Evolutionary conservation across 2,113 vertebrate species (phyloP).

Genomic region (Oryzias melastigma): DNA sequence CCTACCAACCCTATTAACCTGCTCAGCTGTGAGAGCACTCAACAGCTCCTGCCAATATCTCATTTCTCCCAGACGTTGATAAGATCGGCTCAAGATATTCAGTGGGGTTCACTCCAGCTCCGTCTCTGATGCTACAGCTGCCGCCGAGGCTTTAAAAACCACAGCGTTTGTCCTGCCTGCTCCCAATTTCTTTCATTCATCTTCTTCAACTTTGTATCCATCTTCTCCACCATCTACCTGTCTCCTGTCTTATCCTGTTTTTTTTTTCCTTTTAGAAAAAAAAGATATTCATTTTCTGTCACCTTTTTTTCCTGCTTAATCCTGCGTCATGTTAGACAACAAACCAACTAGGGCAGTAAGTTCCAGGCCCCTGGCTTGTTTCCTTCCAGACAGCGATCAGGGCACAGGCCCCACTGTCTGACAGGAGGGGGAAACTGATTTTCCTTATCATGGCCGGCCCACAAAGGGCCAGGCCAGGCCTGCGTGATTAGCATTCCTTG

Average conservation of each 20-base stretch:
- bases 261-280: slow-evolving; percentile 11
- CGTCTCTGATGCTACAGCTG: slow-evolving; percentile 79
- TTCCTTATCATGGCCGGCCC: slow-evolving; percentile 93
- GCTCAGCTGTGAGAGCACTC: slow-evolving; percentile 90
- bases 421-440: slow-evolving; percentile 88
- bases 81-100: slow-evolving; percentile 94
- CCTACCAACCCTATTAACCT: slow-evolving; percentile 95
- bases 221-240: slow-evolving; percentile 33
- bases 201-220: slow-evolving; percentile 22
- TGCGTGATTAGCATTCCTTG: slow-evolving; percentile 94
- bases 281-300: slow-evolving; percentile 52
- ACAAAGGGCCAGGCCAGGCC: slow-evolving; percentile 95
- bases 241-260: slow-evolving; percentile 37
- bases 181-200: slow-evolving; percentile 68
- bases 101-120: slow-evolving; percentile 86
- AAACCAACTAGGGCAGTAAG: slow-evolving; percentile 82
- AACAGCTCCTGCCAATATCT: slow-evolving; percentile 94
- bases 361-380: slow-evolving; percentile 80
- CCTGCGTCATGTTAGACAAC: slow-evolving; percentile 71
- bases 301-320: slow-evolving; percentile 41
- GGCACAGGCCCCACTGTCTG: slow-evolving; percentile 77
- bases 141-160: slow-evolving; percentile 65
- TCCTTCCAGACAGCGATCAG: slow-evolving; percentile 82
- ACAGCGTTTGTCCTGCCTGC: slow-evolving; percentile 62
- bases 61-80: slow-evolving; percentile 91